phyloP scores from a whole-genome alignment of 2,888 invertebrate genomes.

The Calameuta pallipes region DNA sequence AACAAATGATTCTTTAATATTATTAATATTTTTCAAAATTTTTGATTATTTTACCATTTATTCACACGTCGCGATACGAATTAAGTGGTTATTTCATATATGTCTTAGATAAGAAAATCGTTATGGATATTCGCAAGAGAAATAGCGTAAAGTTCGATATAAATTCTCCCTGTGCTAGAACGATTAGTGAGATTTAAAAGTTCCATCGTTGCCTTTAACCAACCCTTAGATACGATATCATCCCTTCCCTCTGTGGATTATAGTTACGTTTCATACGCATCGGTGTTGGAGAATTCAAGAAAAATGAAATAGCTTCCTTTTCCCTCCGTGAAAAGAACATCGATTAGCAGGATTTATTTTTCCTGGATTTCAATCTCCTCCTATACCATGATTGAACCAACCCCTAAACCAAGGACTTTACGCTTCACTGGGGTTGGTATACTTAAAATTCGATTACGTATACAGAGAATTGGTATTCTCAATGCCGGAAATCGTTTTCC shows the following conservation, averaged over 20 bases:
- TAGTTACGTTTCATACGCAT: background rate
- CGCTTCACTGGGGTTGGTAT: background rate
- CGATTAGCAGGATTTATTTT: conserved; percentile 14
- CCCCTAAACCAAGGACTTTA: background rate
- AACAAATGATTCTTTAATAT: background rate
- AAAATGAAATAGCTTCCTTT: conserved; percentile 4
- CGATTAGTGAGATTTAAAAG: conserved; percentile 28
- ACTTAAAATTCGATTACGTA: conserved; percentile 30
- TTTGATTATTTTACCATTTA: too few relatives aligned
- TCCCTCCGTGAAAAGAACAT: background rate
- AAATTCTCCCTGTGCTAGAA: conserved; percentile 13
- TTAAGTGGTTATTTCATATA: too few relatives aligned
- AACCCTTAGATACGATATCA: background rate
- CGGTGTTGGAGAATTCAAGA: background rate
- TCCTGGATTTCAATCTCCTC: conserved; percentile 8
- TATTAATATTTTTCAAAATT: too few relatives aligned
- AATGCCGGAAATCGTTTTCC: conserved; percentile 29
- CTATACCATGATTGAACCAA: background rate
- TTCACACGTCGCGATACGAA: background rate
- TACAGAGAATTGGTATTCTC: conserved; percentile 18
- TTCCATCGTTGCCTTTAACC: background rate
- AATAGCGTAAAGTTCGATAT: background rate
- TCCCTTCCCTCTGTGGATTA: background rate
- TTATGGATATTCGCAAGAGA: background rate
- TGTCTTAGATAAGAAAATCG: background rate